Conservation (phyloP, 2,888 invertebrate genomes). For the Amiota mariae region DNA sequence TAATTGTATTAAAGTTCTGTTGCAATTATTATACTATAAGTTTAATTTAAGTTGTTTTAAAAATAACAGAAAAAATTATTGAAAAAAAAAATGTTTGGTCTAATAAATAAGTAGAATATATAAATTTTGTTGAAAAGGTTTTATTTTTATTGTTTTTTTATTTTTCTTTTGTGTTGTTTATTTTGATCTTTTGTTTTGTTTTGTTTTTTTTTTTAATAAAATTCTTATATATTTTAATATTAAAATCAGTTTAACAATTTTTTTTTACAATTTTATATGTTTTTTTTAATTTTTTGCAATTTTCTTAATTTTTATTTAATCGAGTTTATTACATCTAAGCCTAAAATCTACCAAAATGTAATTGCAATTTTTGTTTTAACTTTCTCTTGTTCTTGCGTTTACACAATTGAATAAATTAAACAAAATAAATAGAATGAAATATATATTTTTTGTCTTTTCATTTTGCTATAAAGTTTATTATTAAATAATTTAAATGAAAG, state of each 20-base stretch:
- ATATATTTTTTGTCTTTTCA: conserved; percentile 30
- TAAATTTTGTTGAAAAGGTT: conserved; percentile 11
- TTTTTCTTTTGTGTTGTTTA: conserved; percentile 51
- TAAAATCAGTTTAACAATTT: conserved; percentile 67
- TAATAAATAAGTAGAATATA: background rate
- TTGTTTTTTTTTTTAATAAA: conserved; percentile 59
- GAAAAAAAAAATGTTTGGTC: too few relatives aligned
- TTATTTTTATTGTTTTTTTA: conserved; percentile 46
- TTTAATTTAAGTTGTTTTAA: too few relatives aligned
- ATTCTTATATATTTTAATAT: conserved; percentile 57
- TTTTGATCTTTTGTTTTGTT: conserved; percentile 10
- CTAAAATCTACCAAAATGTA: conserved; percentile 61
- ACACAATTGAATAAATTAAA: background rate
- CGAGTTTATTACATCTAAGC: conserved; percentile 40
- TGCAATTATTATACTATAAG: too few relatives aligned
- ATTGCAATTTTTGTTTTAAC: conserved; percentile 46
- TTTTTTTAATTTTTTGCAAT: conserved; percentile 25
- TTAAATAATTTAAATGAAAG: too few relatives aligned
- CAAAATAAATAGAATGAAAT: conserved; percentile 40
- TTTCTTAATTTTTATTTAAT: conserved; percentile 1
- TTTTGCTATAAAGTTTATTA: background rate
- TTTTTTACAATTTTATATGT: conserved; percentile 49
- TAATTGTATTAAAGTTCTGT: too few relatives aligned
- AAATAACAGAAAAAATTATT: too few relatives aligned
- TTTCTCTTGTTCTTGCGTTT: conserved; percentile 38